phyloP scores from a whole-genome alignment of 2,113 vertebrate species.

The Sialia sialis region DNA sequence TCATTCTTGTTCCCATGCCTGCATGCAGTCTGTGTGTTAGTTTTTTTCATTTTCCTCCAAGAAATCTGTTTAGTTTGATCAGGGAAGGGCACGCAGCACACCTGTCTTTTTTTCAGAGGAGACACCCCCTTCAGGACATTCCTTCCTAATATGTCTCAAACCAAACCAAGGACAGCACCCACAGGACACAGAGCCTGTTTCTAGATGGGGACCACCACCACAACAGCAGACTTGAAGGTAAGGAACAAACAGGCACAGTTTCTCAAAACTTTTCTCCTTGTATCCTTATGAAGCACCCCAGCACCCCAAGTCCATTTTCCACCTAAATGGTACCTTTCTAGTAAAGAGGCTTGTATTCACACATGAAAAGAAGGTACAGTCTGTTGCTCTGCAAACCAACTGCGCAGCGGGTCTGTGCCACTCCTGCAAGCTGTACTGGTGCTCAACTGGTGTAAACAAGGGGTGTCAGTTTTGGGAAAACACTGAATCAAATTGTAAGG shows the following conservation, averaged over 20 bases:
- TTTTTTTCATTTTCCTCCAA: neutral
- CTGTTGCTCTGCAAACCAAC: neutral
- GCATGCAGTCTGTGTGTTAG: neutral
- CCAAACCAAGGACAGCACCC: neutral
- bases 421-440: neutral
- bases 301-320: neutral
- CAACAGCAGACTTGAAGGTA: fast-evolving
- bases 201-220: neutral
- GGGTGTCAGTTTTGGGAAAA: neutral
- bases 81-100: fast-evolving
- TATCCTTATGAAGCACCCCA: neutral
- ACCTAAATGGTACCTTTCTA: neutral
- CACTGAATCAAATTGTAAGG: neutral
- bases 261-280: neutral
- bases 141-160: neutral
- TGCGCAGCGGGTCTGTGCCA: fast-evolving
- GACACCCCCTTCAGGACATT: neutral
- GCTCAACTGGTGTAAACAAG: neutral
- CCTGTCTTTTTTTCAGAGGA: neutral
- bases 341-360: neutral
- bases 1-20: neutral
- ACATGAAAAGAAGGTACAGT: neutral
- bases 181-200: neutral
- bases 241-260: neutral
- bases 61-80: neutral